Evolutionary conservation across 2,888 invertebrate genomes (phyloP).

Genomic region (Melanargia galathea): DNA sequence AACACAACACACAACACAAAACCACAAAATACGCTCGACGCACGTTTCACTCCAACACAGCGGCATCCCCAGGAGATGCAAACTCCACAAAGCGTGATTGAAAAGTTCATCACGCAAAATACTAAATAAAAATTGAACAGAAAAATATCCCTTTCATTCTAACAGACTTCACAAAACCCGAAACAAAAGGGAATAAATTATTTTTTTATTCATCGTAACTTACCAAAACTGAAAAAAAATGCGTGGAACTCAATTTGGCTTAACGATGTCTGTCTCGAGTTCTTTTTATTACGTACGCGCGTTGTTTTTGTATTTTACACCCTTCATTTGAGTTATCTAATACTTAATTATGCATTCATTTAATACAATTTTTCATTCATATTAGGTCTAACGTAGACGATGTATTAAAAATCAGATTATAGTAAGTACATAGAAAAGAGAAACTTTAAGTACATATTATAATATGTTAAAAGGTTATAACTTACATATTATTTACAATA

Average conservation of each 20-base stretch:
- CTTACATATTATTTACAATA: no score
- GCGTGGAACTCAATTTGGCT: constrained; percentile 16
- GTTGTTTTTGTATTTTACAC: constrained; percentile 10
- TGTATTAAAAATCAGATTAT: no score
- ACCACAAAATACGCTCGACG: no score
- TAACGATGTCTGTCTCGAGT: constrained; percentile 10
- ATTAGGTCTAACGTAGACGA: no score
- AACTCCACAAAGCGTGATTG: not conserved
- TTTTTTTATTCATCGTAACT: constrained; percentile 13
- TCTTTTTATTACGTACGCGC: constrained; percentile 4
- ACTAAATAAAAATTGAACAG: not conserved
- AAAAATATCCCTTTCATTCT: constrained; percentile 6
- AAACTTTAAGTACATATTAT: no score
- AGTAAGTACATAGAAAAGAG: no score
- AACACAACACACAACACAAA: no score
- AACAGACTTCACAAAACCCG: constrained; percentile 8
- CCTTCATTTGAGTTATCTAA: not conserved
- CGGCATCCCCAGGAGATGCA: no score
- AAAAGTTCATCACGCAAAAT: not conserved
- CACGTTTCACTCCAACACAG: no score
- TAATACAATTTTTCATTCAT: no score
- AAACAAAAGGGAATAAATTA: constrained; percentile 19
- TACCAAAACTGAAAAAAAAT: constrained; percentile 10
- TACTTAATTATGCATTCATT: no score
- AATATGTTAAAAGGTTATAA: no score